Evolutionary conservation across 1,140 invertebrate genomes (phyloP).

Genomic region (Hycleus phaleratus): DNA sequence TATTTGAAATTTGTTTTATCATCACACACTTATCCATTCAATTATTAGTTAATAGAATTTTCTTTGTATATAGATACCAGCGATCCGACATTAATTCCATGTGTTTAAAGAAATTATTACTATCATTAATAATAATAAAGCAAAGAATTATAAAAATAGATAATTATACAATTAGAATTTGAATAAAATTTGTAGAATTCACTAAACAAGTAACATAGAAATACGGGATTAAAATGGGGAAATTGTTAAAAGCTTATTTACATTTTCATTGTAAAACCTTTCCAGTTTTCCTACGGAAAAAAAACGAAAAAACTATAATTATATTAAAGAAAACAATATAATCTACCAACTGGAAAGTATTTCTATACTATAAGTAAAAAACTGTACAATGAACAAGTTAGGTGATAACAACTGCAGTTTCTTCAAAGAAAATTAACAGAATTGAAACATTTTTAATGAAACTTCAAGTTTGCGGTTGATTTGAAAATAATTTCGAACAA

Average conservation of each 20-base stretch:
- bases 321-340: neutral
- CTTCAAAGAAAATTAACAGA: neutral
- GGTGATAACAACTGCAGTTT: constrained; percentile 2
- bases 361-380: constrained; percentile 9
- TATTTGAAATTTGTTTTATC: neutral
- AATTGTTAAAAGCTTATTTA: constrained; percentile 7
- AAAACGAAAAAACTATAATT: neutral
- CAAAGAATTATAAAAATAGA: constrained; percentile 14
- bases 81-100: no score
- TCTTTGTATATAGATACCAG: no score
- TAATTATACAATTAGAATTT: constrained; percentile 11
- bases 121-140: constrained; percentile 6
- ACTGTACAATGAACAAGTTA: constrained; percentile 12
- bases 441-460: no score
- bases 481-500: no score
- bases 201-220: constrained; percentile 11
- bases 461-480: no score
- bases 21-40: constrained; percentile 16
- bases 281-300: neutral
- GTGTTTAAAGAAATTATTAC: no score
- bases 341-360: constrained; percentile 6
- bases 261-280: neutral
- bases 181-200: constrained; percentile 1
- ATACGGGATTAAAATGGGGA: neutral
- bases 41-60: constrained; percentile 4